phyloP scores from a whole-genome alignment of 2,113 vertebrate species.

The Setophaga petechia region DNA sequence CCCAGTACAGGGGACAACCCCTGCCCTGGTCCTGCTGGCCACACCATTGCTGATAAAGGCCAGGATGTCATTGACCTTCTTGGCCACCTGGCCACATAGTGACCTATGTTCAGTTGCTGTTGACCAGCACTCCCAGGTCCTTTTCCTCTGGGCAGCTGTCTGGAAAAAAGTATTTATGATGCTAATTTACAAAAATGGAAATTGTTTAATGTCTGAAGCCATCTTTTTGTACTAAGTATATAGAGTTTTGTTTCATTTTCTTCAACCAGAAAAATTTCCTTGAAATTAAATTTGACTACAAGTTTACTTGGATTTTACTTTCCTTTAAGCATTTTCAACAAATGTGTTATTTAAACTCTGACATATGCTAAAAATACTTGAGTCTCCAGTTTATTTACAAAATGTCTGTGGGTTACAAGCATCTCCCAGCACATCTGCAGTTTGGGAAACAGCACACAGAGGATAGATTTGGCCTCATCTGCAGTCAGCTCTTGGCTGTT shows the following conservation, averaged over 20 bases:
- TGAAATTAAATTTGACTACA: neutral
- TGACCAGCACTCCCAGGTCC: neutral
- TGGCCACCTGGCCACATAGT: fast-evolving
- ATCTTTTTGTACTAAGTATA: neutral
- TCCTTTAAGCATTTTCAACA: neutral
- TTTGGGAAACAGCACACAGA: neutral
- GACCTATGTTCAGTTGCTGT: neutral
- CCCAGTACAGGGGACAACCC: neutral
- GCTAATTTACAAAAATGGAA: neutral
- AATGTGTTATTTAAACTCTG: neutral
- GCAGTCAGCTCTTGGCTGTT: neutral
- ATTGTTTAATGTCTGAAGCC: neutral
- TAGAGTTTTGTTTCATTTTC: neutral
- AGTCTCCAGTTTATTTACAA: neutral
- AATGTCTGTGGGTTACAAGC: neutral
- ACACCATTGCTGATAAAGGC: neutral
- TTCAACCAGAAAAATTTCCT: neutral
- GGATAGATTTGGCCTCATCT: neutral
- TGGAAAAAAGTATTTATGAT: neutral
- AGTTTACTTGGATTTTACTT: neutral
- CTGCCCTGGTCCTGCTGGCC: neutral
- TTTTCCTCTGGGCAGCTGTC: neutral
- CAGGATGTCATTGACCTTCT: neutral
- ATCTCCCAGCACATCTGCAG: neutral
- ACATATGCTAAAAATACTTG: neutral